phyloP scores from a whole-genome alignment of 2,797 vertebrate species.

The Decapterus maruadsi region DNA sequence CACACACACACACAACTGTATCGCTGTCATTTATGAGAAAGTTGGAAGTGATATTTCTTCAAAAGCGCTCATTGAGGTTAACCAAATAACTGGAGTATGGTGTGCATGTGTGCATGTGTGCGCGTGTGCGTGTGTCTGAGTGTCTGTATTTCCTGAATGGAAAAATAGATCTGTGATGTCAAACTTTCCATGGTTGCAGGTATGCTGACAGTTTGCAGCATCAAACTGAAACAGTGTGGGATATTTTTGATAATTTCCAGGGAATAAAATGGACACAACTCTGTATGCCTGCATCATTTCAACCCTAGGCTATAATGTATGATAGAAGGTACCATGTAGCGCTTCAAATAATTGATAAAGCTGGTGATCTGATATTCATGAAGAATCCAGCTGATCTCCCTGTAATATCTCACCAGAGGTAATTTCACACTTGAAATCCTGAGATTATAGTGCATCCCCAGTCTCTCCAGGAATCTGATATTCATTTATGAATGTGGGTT shows the following conservation, averaged over 20 bases:
- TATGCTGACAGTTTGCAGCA: background rate
- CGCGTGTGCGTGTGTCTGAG: background rate
- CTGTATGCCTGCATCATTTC: background rate
- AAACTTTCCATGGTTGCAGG: background rate
- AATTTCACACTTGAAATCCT: conserved; percentile 69
- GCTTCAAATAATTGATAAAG: conserved; percentile 27
- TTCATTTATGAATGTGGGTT: conserved; percentile 55
- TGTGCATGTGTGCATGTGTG: background rate
- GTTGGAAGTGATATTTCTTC: conserved; percentile 31
- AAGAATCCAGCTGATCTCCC: conserved; percentile 26
- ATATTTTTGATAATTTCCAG: background rate
- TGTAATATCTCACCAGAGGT: conserved; percentile 33
- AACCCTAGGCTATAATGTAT: background rate
- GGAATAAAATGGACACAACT: background rate
- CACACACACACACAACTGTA: background rate
- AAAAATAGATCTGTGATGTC: background rate
- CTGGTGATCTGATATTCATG: conserved; percentile 41
- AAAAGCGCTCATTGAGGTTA: background rate
- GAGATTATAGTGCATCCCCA: conserved; percentile 46
- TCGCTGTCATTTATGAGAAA: conserved; percentile 31
- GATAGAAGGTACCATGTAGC: background rate
- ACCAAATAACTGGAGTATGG: background rate
- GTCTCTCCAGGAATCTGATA: conserved; percentile 54
- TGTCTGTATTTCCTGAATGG: background rate
- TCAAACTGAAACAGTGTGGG: background rate